Evolutionary conservation across 1,140 invertebrate genomes (phyloP), one percentile per base, ranked within the genome.

Genomic region (Zaprionus tsacasi): DNA sequence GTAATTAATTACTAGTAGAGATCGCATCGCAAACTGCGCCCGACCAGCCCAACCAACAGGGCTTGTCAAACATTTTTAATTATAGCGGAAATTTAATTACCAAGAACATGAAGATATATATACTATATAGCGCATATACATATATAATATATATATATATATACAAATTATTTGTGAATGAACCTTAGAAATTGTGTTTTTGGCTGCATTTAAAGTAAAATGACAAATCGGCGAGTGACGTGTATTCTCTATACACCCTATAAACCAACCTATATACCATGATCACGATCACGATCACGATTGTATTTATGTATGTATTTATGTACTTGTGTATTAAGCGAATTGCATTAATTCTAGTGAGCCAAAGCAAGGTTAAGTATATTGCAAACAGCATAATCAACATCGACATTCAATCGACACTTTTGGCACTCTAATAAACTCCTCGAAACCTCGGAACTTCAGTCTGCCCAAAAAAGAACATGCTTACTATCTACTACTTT

Each of bases 241-340:
- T 50, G 61, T 75, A 50, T 56, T 45, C 40, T 45, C n/a, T 45
- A 45, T 15, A 78, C 52, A 78, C 70, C 65, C 75, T 69, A 73
- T 83, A 81, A 78, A 86, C 82, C 17, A 17, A 83, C 87, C 79
- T 86, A 86, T 86, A 78, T 87, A 86, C 70, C 81, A 81, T 59
- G 78, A 86, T 79, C 78, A 82, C 69, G 66, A 86, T 79, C 45
- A 50, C 45, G 45, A 50, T 50, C 78, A 87, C 69, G 66, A 86
- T 87, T 87, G 82, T 82, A 87, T 87, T 86, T 86, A 86, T 85
- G 83, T 87, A 86, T 82, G 83, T 86, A 86, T 76, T 82, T 87
- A 86, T 74, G 77, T 85, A 81, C 70, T 74, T 78, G 82, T 88
- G 76, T 79, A 87, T 82, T 79, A 80, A 89, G 70, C 81, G 35